Evolutionary conservation across 2,888 invertebrate species (phyloP), one percentile per base, ranked within the genome.

Genomic region (Tuta absoluta): DNA sequence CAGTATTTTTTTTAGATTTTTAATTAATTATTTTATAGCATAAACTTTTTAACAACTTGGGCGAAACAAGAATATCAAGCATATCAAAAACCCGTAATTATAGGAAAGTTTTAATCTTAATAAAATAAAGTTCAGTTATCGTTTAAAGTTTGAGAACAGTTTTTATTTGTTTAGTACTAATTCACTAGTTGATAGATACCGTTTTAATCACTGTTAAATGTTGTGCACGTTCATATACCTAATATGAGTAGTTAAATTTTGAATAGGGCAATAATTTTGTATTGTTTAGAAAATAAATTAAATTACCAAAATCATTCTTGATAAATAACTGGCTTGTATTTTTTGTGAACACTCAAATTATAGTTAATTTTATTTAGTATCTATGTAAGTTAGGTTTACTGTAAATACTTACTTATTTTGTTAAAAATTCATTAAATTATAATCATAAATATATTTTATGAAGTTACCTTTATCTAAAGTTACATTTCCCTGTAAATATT

Each of bases 151-250:
- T 80, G 81, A 80, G 74, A 71, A 72, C 72, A 75, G 72, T 76
- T 66, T 85, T 82, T 82, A 82, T 86, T 87, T 85, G 76, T 85
- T 84, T 88, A 87, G 82, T 74, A 70, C 67, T 78, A 82, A 81
- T 82, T 81, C 77, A 75, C 73, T 87, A 86, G 85, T 79, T 73
- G 69, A 73, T 86, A 87, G 81, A 82, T 87, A 87, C 48, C 48
- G 86, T 83, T 89, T 88, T 85, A 85, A 86, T 89, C 91, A 91
- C 91, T 91, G 91, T 91, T 91, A 90, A 91, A 91, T 91, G 91
- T 91, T 89, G 89, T 91, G 91, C 91, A 91, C 91, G 80, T 87
- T 88, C 81, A 79, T 86, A 33, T 33, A 33, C 33, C 33, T 33
- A 33, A 33, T 33, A 84, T 83, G 76, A 70, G 82, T 88, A 87